Conservation (phyloP, 1,140 invertebrate genomes). For the Ostrea denselamellosa region DNA sequence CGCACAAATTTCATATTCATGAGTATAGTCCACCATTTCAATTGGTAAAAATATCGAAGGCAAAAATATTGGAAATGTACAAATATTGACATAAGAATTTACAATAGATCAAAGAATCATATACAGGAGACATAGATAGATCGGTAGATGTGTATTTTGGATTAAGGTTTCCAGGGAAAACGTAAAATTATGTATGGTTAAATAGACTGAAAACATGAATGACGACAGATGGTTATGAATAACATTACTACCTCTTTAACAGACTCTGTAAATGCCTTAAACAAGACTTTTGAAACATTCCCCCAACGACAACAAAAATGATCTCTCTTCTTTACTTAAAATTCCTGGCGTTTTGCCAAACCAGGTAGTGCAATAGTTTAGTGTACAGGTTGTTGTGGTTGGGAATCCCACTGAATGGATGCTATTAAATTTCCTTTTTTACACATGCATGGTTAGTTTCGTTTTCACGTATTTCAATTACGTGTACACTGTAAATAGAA, state of each 20-base stretch:
- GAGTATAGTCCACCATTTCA: too few species aligned
- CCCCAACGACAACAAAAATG: neutral
- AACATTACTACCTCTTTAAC: neutral
- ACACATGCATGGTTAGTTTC: neutral
- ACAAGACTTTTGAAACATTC: neutral
- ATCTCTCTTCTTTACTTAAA: neutral
- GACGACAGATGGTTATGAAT: neutral
- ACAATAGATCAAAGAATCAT: too few species aligned
- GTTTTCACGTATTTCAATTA: neutral
- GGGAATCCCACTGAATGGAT: neutral
- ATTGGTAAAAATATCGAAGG: too few species aligned
- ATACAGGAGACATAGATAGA: too few species aligned
- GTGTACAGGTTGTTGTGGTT: neutral
- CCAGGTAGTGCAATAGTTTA: neutral
- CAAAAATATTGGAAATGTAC: too few species aligned
- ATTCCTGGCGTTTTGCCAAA: neutral
- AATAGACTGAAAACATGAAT: too few species aligned
- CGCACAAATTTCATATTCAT: too few species aligned
- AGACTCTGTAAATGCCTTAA: neutral
- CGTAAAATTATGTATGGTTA: too few species aligned
- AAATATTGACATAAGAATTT: too few species aligned
- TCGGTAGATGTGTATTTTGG: too few species aligned
- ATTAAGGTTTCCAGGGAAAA: too few species aligned
- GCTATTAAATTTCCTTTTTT: constrained; percentile 9
- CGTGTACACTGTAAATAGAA: neutral